These are phyloP conservation scores for Hololepta plana DNA, from an alignment of 2,888 invertebrate genomes.

Conservation along the genomic window DNA sequence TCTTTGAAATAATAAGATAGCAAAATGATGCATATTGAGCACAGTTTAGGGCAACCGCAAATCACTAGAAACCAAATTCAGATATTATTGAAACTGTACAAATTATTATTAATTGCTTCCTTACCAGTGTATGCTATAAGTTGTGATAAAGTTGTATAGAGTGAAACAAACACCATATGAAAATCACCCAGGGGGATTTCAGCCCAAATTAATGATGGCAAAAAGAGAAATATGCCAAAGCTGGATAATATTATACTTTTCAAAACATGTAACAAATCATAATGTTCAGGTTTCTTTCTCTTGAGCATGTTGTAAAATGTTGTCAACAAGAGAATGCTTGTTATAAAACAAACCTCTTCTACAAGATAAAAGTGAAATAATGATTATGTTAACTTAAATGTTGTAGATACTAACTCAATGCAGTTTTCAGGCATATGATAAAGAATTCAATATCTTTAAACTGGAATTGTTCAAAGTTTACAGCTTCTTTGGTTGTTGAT, in stretches of 20 bases:
- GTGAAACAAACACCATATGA: slow-evolving; percentile 40
- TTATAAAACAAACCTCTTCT: slow-evolving; percentile 18
- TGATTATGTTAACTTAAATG: slow-evolving; percentile 3
- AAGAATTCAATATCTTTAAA: slow-evolving; percentile 21
- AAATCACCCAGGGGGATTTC: slow-evolving; percentile 20
- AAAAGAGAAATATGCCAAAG: slow-evolving; percentile 36
- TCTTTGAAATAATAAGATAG: slow-evolving; percentile 11
- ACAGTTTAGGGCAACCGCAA: slow-evolving; percentile 31
- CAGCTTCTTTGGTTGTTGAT: slow-evolving; percentile 10
- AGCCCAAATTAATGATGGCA: slow-evolving; percentile 49
- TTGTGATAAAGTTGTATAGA: slow-evolving; percentile 44
- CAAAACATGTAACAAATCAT: slow-evolving; percentile 21
- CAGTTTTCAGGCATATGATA: slow-evolving; percentile 15
- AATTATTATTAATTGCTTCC: slow-evolving; percentile 4
- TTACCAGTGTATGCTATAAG: slow-evolving; percentile 46
- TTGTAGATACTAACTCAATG: slow-evolving; percentile 15
- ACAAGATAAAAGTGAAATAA: slow-evolving; percentile 11
- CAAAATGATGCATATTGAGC: slow-evolving; percentile 20
- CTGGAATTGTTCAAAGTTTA: slow-evolving; percentile 15
- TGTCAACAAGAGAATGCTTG: slow-evolving; percentile 16
- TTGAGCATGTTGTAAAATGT: slow-evolving; percentile 12
- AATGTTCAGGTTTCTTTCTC: slow-evolving; percentile 7
- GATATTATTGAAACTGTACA: neutral
- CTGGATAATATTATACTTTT: slow-evolving; percentile 42
- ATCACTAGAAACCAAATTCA: slow-evolving; percentile 28